phyloP scores from a whole-genome alignment of 2,888 invertebrate genomes.

The Hylaea fasciaria region DNA sequence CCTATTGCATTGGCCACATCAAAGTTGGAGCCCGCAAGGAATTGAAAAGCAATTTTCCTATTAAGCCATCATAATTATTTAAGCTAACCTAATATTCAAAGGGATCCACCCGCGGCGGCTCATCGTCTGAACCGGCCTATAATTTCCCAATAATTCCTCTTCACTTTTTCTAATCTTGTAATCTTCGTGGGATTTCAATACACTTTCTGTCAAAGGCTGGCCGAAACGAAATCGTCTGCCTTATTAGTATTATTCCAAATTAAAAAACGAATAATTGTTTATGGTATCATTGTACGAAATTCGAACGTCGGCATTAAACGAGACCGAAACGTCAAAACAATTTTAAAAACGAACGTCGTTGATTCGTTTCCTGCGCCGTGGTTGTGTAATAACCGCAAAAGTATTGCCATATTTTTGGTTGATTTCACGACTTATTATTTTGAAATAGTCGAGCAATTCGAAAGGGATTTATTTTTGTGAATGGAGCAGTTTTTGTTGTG shows the following conservation, averaged over 20 bases:
- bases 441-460: slow-evolving; percentile 62
- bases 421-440: slow-evolving; percentile 56
- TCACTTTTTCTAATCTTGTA: slow-evolving; percentile 71
- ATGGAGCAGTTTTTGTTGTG: slow-evolving; percentile 67
- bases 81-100: slow-evolving; percentile 53
- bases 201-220: slow-evolving; percentile 71
- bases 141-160: slow-evolving; percentile 80
- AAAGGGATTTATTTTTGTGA: slow-evolving; percentile 75
- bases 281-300: slow-evolving; percentile 72
- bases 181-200: slow-evolving; percentile 81
- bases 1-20: background rate
- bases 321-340: slow-evolving; percentile 76
- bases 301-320: slow-evolving; percentile 59
- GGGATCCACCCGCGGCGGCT: slow-evolving; percentile 54
- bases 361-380: slow-evolving; percentile 51
- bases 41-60: slow-evolving; percentile 31
- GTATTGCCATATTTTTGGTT: slow-evolving; percentile 63
- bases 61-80: slow-evolving; percentile 59
- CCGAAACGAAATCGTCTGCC: slow-evolving; percentile 68
- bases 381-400: slow-evolving; percentile 76
- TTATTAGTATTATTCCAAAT: slow-evolving; percentile 45
- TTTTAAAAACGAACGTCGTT: slow-evolving; percentile 58
- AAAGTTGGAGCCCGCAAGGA: slow-evolving; percentile 7
- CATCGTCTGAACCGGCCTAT: slow-evolving; percentile 63
- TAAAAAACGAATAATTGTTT: slow-evolving; percentile 69